phyloP scores from a whole-genome alignment of 2,797 vertebrate genomes.

The Mycteria americana region DNA sequence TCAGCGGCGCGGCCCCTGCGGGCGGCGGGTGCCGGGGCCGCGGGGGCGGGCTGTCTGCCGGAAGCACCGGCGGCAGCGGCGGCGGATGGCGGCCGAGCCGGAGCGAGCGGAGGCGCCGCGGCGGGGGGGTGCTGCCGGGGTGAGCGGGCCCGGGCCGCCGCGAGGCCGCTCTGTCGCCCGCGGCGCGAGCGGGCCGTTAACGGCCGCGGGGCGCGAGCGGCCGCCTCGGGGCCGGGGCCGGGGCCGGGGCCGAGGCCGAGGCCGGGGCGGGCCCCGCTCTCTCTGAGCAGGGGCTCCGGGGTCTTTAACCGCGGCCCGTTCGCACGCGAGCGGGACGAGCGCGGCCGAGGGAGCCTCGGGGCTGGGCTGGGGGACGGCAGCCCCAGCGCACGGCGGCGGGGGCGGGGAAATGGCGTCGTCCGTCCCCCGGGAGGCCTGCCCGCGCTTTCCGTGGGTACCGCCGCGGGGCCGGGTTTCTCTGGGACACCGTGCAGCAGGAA shows the following conservation, averaged over 20 bases:
- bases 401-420: neutral
- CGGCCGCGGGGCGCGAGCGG: neutral
- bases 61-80: constrained; percentile 63
- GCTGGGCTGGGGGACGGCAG: neutral
- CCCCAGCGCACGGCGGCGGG: neutral
- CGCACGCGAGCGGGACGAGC: neutral
- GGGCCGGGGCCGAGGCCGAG: neutral
- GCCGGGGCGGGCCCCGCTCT: too few relatives aligned
- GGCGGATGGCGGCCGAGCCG: constrained; percentile 81
- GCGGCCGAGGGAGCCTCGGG: neutral
- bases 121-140: neutral
- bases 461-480: neutral
- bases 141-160: constrained; percentile 4
- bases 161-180: neutral
- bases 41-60: constrained; percentile 59
- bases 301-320: neutral
- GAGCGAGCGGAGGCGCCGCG: constrained; percentile 66
- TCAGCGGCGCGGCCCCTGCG: neutral
- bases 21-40: constrained; percentile 74
- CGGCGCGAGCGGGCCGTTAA: neutral
- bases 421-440: neutral
- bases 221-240: neutral
- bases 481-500: neutral
- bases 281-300: too few relatives aligned
- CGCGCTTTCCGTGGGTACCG: neutral